Evolutionary conservation across 2,113 vertebrate genomes (phyloP).

Genomic region (Fulmarus glacialis): DNA sequence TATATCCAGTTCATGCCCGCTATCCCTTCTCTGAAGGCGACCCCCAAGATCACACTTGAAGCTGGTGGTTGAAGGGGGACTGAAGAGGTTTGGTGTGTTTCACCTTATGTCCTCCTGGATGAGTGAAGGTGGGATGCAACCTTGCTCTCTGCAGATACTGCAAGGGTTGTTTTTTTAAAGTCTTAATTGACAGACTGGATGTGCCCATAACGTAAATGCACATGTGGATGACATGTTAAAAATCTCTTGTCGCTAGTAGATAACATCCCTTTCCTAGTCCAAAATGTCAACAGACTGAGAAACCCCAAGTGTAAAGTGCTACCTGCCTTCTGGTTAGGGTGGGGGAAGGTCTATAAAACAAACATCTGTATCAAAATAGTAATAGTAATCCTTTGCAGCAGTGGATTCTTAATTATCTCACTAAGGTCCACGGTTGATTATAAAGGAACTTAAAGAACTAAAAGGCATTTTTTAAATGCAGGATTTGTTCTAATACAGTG

Average conservation of each 20-base stretch:
- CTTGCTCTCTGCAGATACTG: neutral
- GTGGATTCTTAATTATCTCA: neutral
- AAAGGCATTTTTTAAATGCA: neutral
- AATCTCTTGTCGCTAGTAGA: neutral
- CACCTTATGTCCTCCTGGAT: fast-evolving
- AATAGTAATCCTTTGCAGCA: neutral
- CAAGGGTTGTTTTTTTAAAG: neutral
- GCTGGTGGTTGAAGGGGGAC: neutral
- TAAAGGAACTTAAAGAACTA: neutral
- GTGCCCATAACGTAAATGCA: neutral
- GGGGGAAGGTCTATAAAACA: neutral
- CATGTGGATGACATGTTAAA: neutral
- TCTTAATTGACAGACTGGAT: neutral
- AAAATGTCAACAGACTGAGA: neutral
- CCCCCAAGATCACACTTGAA: neutral
- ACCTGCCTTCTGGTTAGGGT: neutral
- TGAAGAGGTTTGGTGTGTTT: neutral
- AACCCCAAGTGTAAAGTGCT: neutral
- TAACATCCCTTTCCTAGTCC: neutral
- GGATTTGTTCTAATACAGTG: neutral
- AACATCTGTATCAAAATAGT: neutral
- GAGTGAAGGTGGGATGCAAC: neutral
- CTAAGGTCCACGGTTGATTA: neutral
- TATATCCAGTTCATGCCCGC: neutral
- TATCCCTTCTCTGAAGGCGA: neutral